Evolutionary conservation across 1,140 invertebrate species (phyloP).

Genomic region (Aphaenogaster rudis): DNA sequence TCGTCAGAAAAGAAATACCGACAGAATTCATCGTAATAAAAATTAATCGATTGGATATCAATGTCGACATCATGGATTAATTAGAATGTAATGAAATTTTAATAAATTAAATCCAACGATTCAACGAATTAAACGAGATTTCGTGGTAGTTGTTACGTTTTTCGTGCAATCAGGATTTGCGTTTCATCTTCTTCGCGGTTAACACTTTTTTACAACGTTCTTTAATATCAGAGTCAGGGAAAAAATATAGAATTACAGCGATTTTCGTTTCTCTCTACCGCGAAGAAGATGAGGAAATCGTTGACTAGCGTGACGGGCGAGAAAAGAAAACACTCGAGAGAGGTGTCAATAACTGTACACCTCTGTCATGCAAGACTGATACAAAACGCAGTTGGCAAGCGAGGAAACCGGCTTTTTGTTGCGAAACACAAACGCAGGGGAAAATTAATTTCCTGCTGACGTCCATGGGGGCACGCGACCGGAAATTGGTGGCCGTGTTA

Average conservation of each 20-base stretch:
- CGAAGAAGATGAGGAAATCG: background rate
- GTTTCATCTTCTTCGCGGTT: background rate
- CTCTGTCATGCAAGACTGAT: background rate
- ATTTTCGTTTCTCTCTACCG: background rate
- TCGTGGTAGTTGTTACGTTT: background rate
- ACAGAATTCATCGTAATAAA: background rate
- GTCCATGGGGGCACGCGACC: slow-evolving; percentile 12
- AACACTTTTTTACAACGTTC: background rate
- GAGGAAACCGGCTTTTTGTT: background rate
- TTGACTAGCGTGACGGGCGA: background rate
- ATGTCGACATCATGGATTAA: background rate
- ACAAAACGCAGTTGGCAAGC: background rate
- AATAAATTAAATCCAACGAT: background rate
- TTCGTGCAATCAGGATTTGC: background rate
- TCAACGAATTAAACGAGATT: background rate
- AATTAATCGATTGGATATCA: background rate
- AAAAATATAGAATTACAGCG: background rate
- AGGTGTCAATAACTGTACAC: slow-evolving; percentile 15
- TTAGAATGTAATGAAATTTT: slow-evolving; percentile 7
- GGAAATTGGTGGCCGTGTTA: slow-evolving; percentile 22
- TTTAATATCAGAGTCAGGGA: background rate
- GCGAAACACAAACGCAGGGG: background rate
- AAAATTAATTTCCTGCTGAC: slow-evolving; percentile 33
- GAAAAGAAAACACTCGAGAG: background rate
- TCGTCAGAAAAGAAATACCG: background rate